Base-by-base conservation (phyloP, 2,888 invertebrate genomes). In the Hirtodrosophila histrioides region DNA sequence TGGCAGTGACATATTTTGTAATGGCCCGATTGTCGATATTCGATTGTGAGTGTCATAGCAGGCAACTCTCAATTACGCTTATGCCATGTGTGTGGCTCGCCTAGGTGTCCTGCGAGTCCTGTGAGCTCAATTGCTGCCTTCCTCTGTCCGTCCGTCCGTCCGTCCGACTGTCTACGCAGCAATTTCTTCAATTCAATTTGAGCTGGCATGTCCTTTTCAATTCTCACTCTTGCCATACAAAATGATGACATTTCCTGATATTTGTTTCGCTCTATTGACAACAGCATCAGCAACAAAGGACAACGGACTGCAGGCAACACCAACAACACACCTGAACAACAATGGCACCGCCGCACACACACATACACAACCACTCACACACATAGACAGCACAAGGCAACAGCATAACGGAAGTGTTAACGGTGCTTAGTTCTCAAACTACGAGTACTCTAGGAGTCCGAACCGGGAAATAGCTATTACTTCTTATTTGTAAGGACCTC, bases 241-340 rank as follows among this genome's bases (percentile, higher is more conserved):
- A 85, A 76, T 87, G 84, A 86, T 88, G 89, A 88, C 89, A 89
- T 89, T 86, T 89, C 89, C 89, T 89, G 89, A 82, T 81, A 81
- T 84, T 86, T 89, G 87, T 87, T 72, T 75, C 64, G 78, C 80
- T 69, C 68, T 62, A 69, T 65, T 72, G 66, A 56, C 65, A 80
- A 77, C 73, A 60, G 78, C 68, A 49, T 6, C 62, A 27, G 54
- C 53, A 39, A 74, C 74, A 73, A 75, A 71, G 57, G 55, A 55
- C 63, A 45, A 48, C 53, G 54, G 45, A 45, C 39, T 23, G 33
- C 41, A 29, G 7, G 11, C 54, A 23, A 43, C 39, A 39, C 31
- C 56, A 58, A 10, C 29, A 5, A 27, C 24, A 36, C 12, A 12
- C 37, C 49, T 54, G 7, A 11, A 60, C 56, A 41, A 74, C 77